A percentile compares a stretch with the other conserved stretches of the same genome.
Evolutionary conservation across 2,888 invertebrate genomes (phyloP).

Genomic region (Tipula unca): DNA sequence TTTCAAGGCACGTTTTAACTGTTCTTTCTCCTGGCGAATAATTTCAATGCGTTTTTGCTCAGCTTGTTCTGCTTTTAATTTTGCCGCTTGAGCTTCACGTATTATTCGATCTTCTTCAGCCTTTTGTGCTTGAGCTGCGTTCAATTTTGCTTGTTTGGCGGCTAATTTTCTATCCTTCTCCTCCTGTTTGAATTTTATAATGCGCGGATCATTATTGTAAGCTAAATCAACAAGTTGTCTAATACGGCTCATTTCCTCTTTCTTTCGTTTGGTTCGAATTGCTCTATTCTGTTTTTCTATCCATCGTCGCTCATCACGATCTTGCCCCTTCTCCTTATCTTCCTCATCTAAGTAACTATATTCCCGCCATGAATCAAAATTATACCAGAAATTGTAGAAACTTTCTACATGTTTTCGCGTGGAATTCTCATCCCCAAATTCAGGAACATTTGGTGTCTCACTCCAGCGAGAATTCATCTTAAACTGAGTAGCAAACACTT

Average conservation of each 20-base stretch:
- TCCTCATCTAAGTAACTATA: slow-evolving; percentile 98
- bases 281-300: slow-evolving; percentile 98
- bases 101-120: slow-evolving; percentile 74
- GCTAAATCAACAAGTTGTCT: slow-evolving; percentile 87
- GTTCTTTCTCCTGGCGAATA: slow-evolving; percentile 77
- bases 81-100: slow-evolving; percentile 63
- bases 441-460: slow-evolving; percentile 74
- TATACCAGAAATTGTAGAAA: slow-evolving; percentile 98
- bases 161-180: slow-evolving; percentile 87
- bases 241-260: slow-evolving; percentile 93
- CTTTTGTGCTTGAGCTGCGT: slow-evolving; percentile 70
- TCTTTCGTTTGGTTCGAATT: slow-evolving; percentile 85
- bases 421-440: slow-evolving; percentile 65
- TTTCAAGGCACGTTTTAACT: slow-evolving; percentile 73
- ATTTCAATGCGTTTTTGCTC: slow-evolving; percentile 75
- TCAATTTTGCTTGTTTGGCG: slow-evolving; percentile 78
- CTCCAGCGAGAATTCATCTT: slow-evolving; percentile 85
- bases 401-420: slow-evolving; percentile 77
- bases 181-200: slow-evolving; percentile 84
- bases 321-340: slow-evolving; percentile 95
- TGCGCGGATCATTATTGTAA: slow-evolving; percentile 88
- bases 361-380: slow-evolving; percentile 98
- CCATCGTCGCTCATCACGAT: slow-evolving; percentile 92
- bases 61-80: slow-evolving; percentile 69
- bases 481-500: slow-evolving; percentile 57